Conservation (phyloP, 2,113 vertebrate genomes). For the Cinclus mexicanus region DNA sequence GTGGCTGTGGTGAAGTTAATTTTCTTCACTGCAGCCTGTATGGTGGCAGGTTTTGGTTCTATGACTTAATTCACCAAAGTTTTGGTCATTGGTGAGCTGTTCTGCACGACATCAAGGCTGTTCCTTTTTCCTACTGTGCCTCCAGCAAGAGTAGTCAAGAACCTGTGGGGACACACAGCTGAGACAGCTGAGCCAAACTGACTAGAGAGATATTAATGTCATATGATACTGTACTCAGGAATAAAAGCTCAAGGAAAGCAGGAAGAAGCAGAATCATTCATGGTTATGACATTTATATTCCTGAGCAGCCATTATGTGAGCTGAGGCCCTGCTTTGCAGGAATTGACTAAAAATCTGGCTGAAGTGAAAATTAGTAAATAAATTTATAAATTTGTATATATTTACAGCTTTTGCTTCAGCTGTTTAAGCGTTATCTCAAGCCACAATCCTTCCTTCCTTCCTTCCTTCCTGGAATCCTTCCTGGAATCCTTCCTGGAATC, state of each 20-base stretch:
- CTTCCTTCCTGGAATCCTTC: too few relatives aligned
- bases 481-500: neutral
- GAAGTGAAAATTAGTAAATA: neutral
- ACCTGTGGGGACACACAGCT: neutral
- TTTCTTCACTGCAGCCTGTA: rapidly evolving
- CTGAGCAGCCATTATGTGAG: neutral
- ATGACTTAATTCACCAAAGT: neutral
- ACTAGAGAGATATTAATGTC: neutral
- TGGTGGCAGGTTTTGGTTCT: neutral
- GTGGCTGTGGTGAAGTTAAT: neutral
- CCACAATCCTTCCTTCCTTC: rapidly evolving
- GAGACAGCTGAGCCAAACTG: neutral
- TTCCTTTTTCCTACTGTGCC: neutral
- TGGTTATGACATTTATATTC: neutral
- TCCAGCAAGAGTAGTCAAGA: neutral
- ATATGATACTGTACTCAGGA: neutral
- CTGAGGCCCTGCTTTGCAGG: neutral
- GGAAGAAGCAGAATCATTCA: neutral
- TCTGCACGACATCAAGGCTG: neutral
- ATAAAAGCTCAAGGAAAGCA: neutral
- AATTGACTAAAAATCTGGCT: neutral
- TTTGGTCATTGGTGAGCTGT: neutral
- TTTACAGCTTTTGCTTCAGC: rapidly evolving
- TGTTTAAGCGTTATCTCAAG: neutral
- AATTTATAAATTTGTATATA: neutral